Base-by-base conservation (phyloP, 2,113 vertebrate species). In the Percina caprodes region DNA sequence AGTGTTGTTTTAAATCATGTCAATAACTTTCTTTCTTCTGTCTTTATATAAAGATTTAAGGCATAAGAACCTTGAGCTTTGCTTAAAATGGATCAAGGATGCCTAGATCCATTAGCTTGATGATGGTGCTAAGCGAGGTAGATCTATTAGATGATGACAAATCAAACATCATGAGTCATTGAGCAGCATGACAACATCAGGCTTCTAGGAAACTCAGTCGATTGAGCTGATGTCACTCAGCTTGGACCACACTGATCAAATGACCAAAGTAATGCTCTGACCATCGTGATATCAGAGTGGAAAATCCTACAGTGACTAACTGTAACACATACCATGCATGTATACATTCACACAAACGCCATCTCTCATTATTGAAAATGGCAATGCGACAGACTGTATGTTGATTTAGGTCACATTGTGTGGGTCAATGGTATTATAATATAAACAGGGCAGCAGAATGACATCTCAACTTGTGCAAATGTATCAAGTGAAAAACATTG, bases 101-200 rank as follows among this genome's bases (percentile, higher is more conserved):
- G 76, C n/a, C 39, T 35, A 30, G 35, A 85, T 85, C 77, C 84
- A 89, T 91, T 91, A 86, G 74, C 70, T 58, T 78, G 72, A 89
- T 81, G 77, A 73, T 77, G 83, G 68, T 78, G 75, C 80, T 86
- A 85, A 83, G 63, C 49, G 15, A 19, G 24, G 78, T 21, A 78
- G 70, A 85, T 83, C 67, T 88, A 94, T 87, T 90, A 88, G 78
- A 79, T 78, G 79, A 88, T 85, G 83, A 86, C 87, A 73, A 82
- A 77, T 84, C 72, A 77, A 81, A 71, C 66, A 84, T 23, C 13
- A 33, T 92, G 90, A 93, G 84, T 93, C 92, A 93, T 5, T 75
- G 56, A 30, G 58, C 23, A 82, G 86, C 69, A 85, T 86, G 87
- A 92, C 84, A 80, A 49, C 86, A 87, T 82, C 26, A 21, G 73